Evolutionary conservation across 2,888 invertebrate genomes (phyloP).

Genomic region (Ptychoptera contaminata): DNA sequence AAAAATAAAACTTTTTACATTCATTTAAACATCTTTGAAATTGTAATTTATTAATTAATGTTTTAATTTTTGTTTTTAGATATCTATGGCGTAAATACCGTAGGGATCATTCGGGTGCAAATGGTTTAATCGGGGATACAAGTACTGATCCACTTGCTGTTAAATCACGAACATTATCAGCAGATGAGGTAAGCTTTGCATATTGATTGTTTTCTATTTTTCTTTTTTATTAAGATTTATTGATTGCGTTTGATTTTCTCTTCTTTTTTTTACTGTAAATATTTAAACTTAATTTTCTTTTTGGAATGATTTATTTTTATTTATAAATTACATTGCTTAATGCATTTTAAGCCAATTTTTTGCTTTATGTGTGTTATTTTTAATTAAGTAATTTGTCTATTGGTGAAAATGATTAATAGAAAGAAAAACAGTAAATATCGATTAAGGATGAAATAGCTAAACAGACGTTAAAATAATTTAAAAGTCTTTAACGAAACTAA

Average conservation of each 20-base stretch:
- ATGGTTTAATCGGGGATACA: constrained; percentile 29
- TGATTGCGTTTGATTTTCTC: background rate
- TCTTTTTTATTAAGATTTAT: background rate
- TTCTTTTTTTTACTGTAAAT: background rate
- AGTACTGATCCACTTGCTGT: constrained; percentile 27
- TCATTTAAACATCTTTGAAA: background rate
- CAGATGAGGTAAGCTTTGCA: constrained; percentile 18
- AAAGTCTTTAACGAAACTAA: no score
- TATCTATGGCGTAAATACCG: constrained; percentile 38
- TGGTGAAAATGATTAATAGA: no score
- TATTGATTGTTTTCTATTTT: background rate
- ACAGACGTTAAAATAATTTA: no score
- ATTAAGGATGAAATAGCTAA: no score
- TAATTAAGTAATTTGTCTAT: no score
- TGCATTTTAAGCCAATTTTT: background rate
- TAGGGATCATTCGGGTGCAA: constrained; percentile 29
- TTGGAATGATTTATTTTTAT: background rate
- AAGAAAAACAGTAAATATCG: no score
- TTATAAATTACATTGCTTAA: no score
- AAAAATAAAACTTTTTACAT: background rate
- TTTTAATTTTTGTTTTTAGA: constrained; percentile 20
- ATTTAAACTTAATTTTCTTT: background rate
- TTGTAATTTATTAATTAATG: background rate
- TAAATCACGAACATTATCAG: constrained; percentile 18
- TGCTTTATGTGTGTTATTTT: background rate